Conservation (phyloP, 2,113 vertebrate genomes). For the Xenopus laevis region DNA sequence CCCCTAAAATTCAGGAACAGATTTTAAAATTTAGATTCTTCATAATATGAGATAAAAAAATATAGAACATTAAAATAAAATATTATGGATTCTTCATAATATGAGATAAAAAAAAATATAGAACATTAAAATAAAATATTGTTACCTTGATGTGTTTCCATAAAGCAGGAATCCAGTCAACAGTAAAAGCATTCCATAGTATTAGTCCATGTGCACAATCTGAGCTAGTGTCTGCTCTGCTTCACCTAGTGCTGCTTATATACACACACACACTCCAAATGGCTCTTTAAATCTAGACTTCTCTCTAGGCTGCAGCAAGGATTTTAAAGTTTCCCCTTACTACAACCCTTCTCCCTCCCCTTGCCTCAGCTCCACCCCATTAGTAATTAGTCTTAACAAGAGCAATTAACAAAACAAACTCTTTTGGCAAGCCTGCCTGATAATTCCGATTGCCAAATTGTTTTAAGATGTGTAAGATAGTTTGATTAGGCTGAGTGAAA, state of each 20-base stretch:
- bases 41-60: no score
- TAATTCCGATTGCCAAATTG: constrained; percentile 71
- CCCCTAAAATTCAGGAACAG: no score
- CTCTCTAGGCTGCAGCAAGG: constrained; percentile 47
- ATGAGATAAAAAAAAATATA: no score
- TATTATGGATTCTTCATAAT: no score
- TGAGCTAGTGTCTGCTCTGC: constrained; percentile 36
- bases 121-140: no score
- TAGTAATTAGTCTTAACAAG: constrained; percentile 75
- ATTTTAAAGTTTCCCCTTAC: constrained; percentile 60
- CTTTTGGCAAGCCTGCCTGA: constrained; percentile 61
- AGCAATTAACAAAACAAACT: constrained; percentile 81
- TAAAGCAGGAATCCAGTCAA: constrained; percentile 52
- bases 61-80: no score
- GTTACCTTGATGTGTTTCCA: constrained; percentile 58
- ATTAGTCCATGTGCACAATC: constrained; percentile 58
- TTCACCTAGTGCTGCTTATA: constrained; percentile 17
- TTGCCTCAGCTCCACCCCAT: constrained; percentile 64
- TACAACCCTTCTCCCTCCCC: constrained; percentile 55
- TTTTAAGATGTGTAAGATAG: constrained; percentile 63
- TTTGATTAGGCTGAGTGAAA: constrained; percentile 49
- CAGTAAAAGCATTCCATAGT: constrained; percentile 52
- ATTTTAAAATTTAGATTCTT: no score
- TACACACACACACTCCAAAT: constrained; percentile 45
- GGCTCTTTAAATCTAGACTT: constrained; percentile 45